Percentiles rank a stretch among this genome's conserved stretches.
Evolutionary conservation across 1,140 invertebrate species (phyloP).

Genomic region (Akabosia matsudoensis): DNA sequence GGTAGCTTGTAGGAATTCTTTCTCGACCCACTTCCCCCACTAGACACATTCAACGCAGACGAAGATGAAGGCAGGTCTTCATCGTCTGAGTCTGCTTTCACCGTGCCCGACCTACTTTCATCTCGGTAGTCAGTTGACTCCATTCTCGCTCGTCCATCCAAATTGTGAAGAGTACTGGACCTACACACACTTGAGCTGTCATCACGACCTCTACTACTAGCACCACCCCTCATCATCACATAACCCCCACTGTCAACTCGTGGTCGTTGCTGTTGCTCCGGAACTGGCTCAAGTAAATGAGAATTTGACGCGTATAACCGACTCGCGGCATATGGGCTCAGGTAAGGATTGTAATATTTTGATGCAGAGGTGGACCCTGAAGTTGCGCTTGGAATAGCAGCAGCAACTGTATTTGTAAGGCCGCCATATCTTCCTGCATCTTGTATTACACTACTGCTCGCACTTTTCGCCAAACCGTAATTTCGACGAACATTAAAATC

Average conservation of each 20-base stretch:
- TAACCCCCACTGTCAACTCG: slow-evolving; percentile 25
- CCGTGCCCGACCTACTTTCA: slow-evolving; percentile 23
- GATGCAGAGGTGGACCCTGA: neutral
- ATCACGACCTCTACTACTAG: slow-evolving; percentile 26
- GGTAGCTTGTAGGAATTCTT: slow-evolving; percentile 42
- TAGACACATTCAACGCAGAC: neutral
- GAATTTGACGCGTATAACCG: slow-evolving; percentile 35
- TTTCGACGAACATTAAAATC: slow-evolving; percentile 29
- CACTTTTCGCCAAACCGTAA: slow-evolving; percentile 44
- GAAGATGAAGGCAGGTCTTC: neutral
- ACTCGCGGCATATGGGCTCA: slow-evolving; percentile 33
- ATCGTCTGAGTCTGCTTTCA: slow-evolving; percentile 19
- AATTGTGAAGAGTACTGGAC: slow-evolving; percentile 34
- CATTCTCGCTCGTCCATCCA: slow-evolving; percentile 27
- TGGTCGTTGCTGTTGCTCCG: slow-evolving; percentile 27
- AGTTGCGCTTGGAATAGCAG: neutral
- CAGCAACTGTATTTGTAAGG: neutral
- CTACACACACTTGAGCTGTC: slow-evolving; percentile 27
- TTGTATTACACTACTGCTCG: slow-evolving; percentile 43
- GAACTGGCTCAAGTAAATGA: slow-evolving; percentile 38
- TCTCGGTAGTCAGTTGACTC: slow-evolving; percentile 30
- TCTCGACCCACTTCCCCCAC: neutral
- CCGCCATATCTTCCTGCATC: slow-evolving; percentile 33
- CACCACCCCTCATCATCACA: slow-evolving; percentile 2
- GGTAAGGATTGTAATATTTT: slow-evolving; percentile 28